These are phyloP conservation scores for Nudaria mundana DNA, from an alignment of 2,888 invertebrate genomes.

Conservation along the genomic window DNA sequence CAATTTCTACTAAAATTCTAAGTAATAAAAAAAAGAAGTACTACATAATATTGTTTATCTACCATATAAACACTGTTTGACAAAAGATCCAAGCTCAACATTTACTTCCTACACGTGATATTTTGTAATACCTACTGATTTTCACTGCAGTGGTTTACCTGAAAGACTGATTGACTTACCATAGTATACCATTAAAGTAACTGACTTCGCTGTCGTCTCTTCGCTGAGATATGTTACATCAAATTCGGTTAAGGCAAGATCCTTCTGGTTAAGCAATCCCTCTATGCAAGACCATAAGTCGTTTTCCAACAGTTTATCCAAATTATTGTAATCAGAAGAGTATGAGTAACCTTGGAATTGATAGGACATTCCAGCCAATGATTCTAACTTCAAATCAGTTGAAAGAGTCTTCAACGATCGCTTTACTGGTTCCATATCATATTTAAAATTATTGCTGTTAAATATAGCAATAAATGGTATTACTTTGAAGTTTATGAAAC, in stretches of 20 bases:
- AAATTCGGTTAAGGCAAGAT: constrained; percentile 70
- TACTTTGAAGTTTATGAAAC: constrained; percentile 80
- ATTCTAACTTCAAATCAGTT: constrained; percentile 61
- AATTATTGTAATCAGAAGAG: constrained; percentile 62
- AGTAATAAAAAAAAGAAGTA: no score
- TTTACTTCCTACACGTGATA: no score
- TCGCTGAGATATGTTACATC: constrained; percentile 71
- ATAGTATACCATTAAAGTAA: constrained; percentile 57
- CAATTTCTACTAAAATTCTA: no score
- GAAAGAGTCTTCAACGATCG: constrained; percentile 32
- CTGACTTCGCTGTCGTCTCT: constrained; percentile 61
- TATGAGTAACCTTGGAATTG: constrained; percentile 76
- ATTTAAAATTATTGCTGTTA: constrained; percentile 63
- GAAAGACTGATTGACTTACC: constrained; percentile 57
- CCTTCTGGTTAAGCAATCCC: constrained; percentile 49
- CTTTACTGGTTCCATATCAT: constrained; percentile 50
- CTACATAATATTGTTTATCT: no score
- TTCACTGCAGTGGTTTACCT: no score
- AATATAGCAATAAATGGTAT: constrained; percentile 83
- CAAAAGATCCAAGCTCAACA: no score
- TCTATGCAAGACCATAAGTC: constrained; percentile 38
- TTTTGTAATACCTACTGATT: no score
- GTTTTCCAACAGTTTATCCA: constrained; percentile 43
- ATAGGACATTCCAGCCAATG: constrained; percentile 74
- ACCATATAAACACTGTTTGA: no score